Percentiles rank a stretch among this genome's conserved stretches.
These are phyloP conservation scores for Campoplex nolae DNA, from an alignment of 2,888 invertebrate species.

Conservation along the genomic window DNA sequence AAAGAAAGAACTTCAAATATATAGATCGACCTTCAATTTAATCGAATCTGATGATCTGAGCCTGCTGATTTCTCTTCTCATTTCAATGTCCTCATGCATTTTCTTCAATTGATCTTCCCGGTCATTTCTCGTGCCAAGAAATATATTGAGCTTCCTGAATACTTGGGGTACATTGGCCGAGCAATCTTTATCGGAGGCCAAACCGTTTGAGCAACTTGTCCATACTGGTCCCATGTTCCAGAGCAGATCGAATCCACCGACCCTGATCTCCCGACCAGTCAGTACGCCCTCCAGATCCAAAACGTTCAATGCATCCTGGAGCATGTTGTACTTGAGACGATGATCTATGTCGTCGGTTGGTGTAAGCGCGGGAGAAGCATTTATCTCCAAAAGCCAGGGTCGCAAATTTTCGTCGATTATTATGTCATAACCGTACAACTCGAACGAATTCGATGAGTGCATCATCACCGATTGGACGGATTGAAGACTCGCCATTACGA, in stretches of 20 bases:
- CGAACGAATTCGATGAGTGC: slow-evolving; percentile 87
- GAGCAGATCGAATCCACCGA: slow-evolving; percentile 87
- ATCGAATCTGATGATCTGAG: too few species aligned
- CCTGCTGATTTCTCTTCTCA: neutral
- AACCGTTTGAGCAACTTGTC: slow-evolving; percentile 74
- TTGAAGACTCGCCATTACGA: slow-evolving; percentile 86
- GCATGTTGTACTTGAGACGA: slow-evolving; percentile 86
- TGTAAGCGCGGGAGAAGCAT: slow-evolving; percentile 87
- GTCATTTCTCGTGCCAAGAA: slow-evolving; percentile 80
- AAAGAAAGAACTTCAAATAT: neutral
- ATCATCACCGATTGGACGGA: slow-evolving; percentile 86
- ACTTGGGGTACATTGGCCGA: slow-evolving; percentile 39
- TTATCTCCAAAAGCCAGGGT: slow-evolving; percentile 88
- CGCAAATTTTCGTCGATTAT: slow-evolving; percentile 86
- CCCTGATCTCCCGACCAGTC: slow-evolving; percentile 86
- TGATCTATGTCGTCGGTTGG: slow-evolving; percentile 87
- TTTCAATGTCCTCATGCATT: slow-evolving; percentile 62
- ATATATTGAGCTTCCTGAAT: slow-evolving; percentile 77
- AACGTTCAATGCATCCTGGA: slow-evolving; percentile 87
- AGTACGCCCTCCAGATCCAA: slow-evolving; percentile 87
- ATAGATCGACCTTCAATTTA: neutral
- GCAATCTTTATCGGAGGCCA: slow-evolving; percentile 58
- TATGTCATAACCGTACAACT: slow-evolving; percentile 88
- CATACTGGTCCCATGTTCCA: slow-evolving; percentile 86
- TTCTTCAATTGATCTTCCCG: slow-evolving; percentile 76